A percentile compares a stretch with the other conserved stretches of the same genome.
These are phyloP conservation scores for Pilophorus perplexus DNA, from an alignment of 2,888 invertebrate species.

Conservation along the genomic window DNA sequence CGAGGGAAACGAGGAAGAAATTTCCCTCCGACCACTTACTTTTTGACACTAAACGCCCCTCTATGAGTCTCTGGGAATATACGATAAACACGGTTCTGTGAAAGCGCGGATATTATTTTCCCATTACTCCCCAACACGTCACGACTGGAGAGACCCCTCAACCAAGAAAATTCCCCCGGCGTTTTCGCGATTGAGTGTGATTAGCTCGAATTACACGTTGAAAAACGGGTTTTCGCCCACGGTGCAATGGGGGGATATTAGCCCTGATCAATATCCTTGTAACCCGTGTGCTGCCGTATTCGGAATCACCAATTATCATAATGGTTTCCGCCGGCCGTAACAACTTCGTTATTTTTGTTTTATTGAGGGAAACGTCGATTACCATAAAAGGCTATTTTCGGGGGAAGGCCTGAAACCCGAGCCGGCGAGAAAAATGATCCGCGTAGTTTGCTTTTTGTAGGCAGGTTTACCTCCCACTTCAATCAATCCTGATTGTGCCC, in stretches of 20 bases:
- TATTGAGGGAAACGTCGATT: constrained; percentile 7
- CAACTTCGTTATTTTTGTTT: constrained; percentile 26
- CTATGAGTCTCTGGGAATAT: too few relatives aligned
- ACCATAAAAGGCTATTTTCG: background rate
- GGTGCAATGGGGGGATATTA: constrained; percentile 26
- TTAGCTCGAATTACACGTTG: constrained; percentile 14
- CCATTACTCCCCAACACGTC: constrained; percentile 8
- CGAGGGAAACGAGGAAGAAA: background rate
- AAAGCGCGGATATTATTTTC: constrained; percentile 12
- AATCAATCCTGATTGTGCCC: too few relatives aligned
- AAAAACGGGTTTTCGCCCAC: constrained; percentile 25
- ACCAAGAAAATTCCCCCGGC: background rate
- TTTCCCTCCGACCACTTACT: background rate
- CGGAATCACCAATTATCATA: constrained; percentile 21
- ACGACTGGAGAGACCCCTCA: background rate
- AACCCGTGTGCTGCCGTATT: constrained; percentile 1
- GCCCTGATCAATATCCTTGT: constrained; percentile 2
- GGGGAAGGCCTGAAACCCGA: too few relatives aligned
- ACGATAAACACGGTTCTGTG: background rate
- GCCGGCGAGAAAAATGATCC: too few relatives aligned
- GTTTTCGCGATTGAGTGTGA: constrained; percentile 9
- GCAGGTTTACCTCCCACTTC: too few relatives aligned
- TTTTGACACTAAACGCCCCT: constrained; percentile 1
- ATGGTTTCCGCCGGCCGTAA: constrained; percentile 13
- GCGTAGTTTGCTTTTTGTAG: too few relatives aligned